Base-by-base conservation (phyloP, 1,140 invertebrate species). In the Hyphantria cunea region DNA sequence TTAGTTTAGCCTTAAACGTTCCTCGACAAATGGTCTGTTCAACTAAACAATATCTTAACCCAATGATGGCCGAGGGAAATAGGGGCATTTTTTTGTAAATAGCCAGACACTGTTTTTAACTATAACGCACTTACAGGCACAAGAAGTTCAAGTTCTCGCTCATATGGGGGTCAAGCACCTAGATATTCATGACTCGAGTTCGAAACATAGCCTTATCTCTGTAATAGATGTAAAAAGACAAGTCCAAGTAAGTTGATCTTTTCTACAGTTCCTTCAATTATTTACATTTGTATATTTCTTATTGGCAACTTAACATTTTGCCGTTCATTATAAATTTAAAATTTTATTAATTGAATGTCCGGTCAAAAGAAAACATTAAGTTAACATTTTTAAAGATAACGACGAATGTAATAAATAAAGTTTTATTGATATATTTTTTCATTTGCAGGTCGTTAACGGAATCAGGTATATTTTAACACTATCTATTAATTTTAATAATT, bases 401-500 rank as follows among this genome's bases (percentile, higher is more conserved):
- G n/a, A n/a, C n/a, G n/a, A n/a, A n/a, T n/a, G n/a, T n/a, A n/a
- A n/a, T n/a, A n/a, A n/a, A n/a, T n/a, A n/a, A n/a, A n/a, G n/a
- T n/a, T n/a, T n/a, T n/a, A n/a, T n/a, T n/a, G 17, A 25, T 3
- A 25, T 25, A 25, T 25, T 7, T 25, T 66, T 60, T 74, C 64
- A 56, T 14, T 89, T 86, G 13, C 74, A 92, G 90, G 82, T 91
- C 6, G 87, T 91, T n/a, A 91, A 90, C 73, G 91, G 91, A 12
- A 80, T 92, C 8, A 70, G 89, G 34, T 92, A 90, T 42, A 88
- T 87, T 52, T 70, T 92, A 17, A 85, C 82, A 8, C 61, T 91
- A 4, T 77, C 77, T 51, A 72, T 91, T 6, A 73, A 82, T 66
- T 84, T 70, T 41, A 68, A 84, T 41, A 84, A 74, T 39, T 91